These are phyloP conservation scores for Bucorvus abyssinicus DNA, from an alignment of 2,797 vertebrate species.

Conservation along the genomic window DNA sequence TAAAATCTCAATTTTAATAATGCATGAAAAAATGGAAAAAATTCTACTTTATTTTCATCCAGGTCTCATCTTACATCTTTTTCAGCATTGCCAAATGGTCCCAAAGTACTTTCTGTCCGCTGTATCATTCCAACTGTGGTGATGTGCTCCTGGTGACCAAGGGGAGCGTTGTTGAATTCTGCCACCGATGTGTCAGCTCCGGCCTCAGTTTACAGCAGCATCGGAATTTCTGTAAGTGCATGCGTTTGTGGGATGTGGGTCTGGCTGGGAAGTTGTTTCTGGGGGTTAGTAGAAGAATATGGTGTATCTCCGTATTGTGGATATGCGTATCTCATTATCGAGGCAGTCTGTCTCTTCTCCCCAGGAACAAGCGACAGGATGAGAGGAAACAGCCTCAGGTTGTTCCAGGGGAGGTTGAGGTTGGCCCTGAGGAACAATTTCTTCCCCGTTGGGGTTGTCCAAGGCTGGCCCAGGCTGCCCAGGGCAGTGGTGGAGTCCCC, in stretches of 20 bases:
- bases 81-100: background rate
- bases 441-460: no score
- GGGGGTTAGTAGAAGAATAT: background rate
- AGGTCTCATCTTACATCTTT: background rate
- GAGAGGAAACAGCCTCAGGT: no score
- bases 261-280: background rate
- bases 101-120: background rate
- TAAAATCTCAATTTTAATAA: constrained; percentile 49
- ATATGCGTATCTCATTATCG: no score
- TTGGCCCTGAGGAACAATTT: no score
- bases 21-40: background rate
- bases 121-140: fast-evolving
- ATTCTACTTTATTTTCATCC: constrained; percentile 2
- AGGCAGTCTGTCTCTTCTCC: no score
- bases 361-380: no score
- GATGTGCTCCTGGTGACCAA: background rate
- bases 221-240: fast-evolving
- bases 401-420: no score
- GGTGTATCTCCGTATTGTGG: background rate
- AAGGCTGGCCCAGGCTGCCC: no score
- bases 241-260: fast-evolving
- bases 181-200: background rate
- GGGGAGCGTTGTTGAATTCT: background rate
- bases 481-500: no score
- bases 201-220: no score